Percentiles rank a stretch among this genome's conserved stretches.
phyloP scores from a whole-genome alignment of 2,797 vertebrate species.

The Eupleurogrammus muticus region DNA sequence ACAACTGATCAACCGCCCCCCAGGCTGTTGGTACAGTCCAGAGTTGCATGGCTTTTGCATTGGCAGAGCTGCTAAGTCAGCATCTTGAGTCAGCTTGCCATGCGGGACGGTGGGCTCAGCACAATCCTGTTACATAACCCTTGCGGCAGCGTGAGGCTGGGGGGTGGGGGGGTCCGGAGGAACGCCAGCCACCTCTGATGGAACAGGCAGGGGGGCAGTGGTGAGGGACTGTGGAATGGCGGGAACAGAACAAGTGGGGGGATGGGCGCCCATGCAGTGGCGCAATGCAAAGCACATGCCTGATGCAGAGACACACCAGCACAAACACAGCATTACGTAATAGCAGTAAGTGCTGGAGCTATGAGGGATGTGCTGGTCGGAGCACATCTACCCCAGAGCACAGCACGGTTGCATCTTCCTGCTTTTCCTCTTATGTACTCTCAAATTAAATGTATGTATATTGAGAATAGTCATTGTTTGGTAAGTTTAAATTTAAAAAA shows the following conservation, averaged over 20 bases:
- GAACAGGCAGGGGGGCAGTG: no score
- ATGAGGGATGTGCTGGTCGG: slow-evolving; percentile 18
- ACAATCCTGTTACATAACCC: slow-evolving; percentile 62
- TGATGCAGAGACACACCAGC: slow-evolving; percentile 27
- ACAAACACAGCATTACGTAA: slow-evolving; percentile 57
- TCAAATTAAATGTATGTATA: no score
- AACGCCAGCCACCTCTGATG: neutral
- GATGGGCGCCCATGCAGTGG: slow-evolving; percentile 47
- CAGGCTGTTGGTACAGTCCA: slow-evolving; percentile 38
- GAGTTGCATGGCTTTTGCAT: slow-evolving; percentile 27
- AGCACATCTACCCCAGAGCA: slow-evolving; percentile 1
- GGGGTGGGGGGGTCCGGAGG: neutral
- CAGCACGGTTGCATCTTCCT: slow-evolving; percentile 2
- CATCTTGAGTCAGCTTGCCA: slow-evolving; percentile 48
- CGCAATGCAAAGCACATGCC: slow-evolving; percentile 61
- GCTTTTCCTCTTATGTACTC: neutral
- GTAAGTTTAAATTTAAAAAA: no score
- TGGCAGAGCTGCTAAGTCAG: slow-evolving; percentile 55
- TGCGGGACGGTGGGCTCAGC: slow-evolving; percentile 16
- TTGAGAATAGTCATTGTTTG: no score
- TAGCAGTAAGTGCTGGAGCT: slow-evolving; percentile 17
- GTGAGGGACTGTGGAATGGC: slow-evolving; percentile 1
- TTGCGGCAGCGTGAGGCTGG: neutral
- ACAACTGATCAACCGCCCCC: no score
- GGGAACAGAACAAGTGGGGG: slow-evolving; percentile 34